A percentile compares a stretch with the other conserved stretches of the same genome.
phyloP scores from a whole-genome alignment of 2,113 vertebrate species.

The Triplophysa rosa region DNA sequence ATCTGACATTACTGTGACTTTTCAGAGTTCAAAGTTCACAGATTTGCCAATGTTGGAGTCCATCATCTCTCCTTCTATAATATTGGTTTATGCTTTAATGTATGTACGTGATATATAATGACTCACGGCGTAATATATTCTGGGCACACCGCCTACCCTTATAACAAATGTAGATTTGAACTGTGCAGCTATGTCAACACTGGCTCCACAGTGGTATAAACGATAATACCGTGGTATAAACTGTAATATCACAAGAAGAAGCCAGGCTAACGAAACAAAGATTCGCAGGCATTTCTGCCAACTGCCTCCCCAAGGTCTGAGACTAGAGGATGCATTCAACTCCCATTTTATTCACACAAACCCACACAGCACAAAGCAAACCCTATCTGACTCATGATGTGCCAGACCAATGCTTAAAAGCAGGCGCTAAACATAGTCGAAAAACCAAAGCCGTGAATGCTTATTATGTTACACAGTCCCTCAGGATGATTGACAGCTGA shows the following conservation, averaged over 20 bases:
- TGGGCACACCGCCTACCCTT: background rate
- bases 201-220: background rate
- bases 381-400: slow-evolving; percentile 4
- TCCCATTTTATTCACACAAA: slow-evolving; percentile 25
- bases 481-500: slow-evolving; percentile 14
- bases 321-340: slow-evolving; percentile 41
- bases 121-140: background rate
- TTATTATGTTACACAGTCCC: slow-evolving; percentile 11
- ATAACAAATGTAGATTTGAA: background rate
- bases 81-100: too few species aligned
- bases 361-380: slow-evolving; percentile 26
- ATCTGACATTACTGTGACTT: too few species aligned
- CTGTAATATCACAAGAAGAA: slow-evolving; percentile 39
- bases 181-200: slow-evolving; percentile 7
- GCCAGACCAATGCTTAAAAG: slow-evolving; percentile 45
- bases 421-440: slow-evolving; percentile 61
- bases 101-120: background rate
- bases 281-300: slow-evolving; percentile 33
- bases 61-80: too few species aligned
- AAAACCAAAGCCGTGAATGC: slow-evolving; percentile 60
- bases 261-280: slow-evolving; percentile 37
- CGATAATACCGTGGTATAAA: slow-evolving; percentile 6
- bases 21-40: too few species aligned
- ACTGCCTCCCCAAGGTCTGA: slow-evolving; percentile 43
- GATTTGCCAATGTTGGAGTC: too few species aligned